Evolutionary conservation across 2,888 invertebrate genomes (phyloP), one percentile per base, ranked within the genome.

Genomic region (Athrips mouffetella): DNA sequence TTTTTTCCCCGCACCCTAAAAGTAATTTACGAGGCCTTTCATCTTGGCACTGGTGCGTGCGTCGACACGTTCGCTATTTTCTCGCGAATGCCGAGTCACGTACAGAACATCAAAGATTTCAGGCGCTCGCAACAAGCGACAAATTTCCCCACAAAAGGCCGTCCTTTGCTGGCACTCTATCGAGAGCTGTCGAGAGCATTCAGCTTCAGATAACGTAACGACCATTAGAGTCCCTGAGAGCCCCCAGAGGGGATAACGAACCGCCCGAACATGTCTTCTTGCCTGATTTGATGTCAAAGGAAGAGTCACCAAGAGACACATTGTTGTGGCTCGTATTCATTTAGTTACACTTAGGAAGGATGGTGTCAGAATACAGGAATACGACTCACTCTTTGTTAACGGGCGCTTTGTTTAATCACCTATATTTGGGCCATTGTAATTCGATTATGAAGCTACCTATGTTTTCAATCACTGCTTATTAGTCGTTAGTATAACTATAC

Each of bases 51-150:
- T 13, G 18, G 27, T 33, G 48, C 30, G 48, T 51, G 48, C 53
- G 48, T 48, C 51, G 48, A 45, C 53, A 54, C 49, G 52, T 51
- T 35, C 44, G 46, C 46, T 48, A 47, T 50, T 55, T 50, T 55
- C 45, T 44, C 35, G 51, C 45, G 46, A 52, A 46, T 51, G 57
- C 47, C 33, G 29, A 45, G 51, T 51, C 51, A 51, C 51, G 51
- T 48, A 55, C 48, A 33, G 18, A 46, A 51, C 53, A 53, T 55
- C 52, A 55, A 53, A 51, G 51, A 40, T 31, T 47, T 47, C 21
- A 30, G 31, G 46, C 23, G 18, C n/a, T 20, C 42, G 35, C 16
- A 37, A 2, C 33, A 27, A 45, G 30, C 30, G 27, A 37, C 31
- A 21, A 51, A 44, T 39, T 45, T 47, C 23, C 29, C 50, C 33